A percentile compares a stretch with the other conserved stretches of the same genome.
Evolutionary conservation across 2,888 invertebrate genomes (phyloP).

Genomic region (Andrena hattorfiana): DNA sequence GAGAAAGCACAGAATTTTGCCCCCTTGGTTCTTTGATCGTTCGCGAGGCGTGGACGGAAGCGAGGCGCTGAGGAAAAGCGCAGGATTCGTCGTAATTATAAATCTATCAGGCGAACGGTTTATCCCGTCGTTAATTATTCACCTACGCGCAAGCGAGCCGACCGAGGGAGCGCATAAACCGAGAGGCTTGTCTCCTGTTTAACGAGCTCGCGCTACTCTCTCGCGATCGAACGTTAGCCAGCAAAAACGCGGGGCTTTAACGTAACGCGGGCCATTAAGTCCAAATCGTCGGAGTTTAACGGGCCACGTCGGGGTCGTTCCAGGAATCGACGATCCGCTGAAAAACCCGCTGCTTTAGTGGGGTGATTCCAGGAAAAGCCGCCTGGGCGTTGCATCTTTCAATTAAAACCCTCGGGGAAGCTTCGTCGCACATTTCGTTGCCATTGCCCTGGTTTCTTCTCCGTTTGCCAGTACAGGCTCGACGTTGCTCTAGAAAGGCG

Average conservation of each 20-base stretch:
- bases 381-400: conserved; percentile 14
- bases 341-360: conserved; percentile 22
- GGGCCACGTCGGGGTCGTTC: conserved; percentile 68
- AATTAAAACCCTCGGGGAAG: conserved; percentile 10
- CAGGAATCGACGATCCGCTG: conserved; percentile 57
- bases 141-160: conserved; percentile 31
- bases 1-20: too few relatives aligned
- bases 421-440: not conserved
- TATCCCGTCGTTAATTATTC: conserved; percentile 51
- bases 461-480: too few relatives aligned
- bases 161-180: conserved; percentile 39
- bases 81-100: conserved; percentile 41
- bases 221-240: conserved; percentile 58
- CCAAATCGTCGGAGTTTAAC: conserved; percentile 69
- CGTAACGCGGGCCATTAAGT: conserved; percentile 66
- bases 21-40: too few relatives aligned
- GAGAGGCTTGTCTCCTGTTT: conserved; percentile 44
- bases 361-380: conserved; percentile 47
- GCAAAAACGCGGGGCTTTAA: conserved; percentile 60
- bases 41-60: conserved; percentile 5
- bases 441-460: too few relatives aligned
- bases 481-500: too few relatives aligned
- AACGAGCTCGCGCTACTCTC: conserved; percentile 55
- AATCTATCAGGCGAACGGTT: conserved; percentile 54
- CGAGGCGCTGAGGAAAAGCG: not conserved